Conservation (phyloP, 1,140 invertebrate genomes). For the Drosophila novamexicana region DNA sequence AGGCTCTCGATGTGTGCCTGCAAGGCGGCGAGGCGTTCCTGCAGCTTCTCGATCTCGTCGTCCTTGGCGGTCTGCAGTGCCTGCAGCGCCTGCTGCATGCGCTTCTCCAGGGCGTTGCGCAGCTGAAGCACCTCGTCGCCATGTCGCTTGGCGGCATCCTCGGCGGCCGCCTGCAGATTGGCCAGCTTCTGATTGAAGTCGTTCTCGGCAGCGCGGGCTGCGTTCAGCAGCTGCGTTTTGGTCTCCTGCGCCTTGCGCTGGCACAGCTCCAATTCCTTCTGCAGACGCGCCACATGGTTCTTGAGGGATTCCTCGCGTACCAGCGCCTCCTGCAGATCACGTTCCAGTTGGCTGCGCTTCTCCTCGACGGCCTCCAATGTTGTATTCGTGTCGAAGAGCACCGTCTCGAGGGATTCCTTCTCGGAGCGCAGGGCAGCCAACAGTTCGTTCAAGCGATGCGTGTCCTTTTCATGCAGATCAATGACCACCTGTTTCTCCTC, state of each 20-base stretch:
- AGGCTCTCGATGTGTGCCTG: conserved; percentile 91
- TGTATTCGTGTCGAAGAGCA: conserved; percentile 92
- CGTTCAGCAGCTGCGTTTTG: conserved; percentile 89
- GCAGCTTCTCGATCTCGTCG: conserved; percentile 89
- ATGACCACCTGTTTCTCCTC: conserved; percentile 92
- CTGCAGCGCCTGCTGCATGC: conserved; percentile 89
- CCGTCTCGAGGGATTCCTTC: conserved; percentile 92
- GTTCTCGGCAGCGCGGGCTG: conserved; percentile 89
- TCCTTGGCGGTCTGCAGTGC: conserved; percentile 90
- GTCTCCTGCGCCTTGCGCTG: conserved; percentile 91
- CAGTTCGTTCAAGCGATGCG: conserved; percentile 89
- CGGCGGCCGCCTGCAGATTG: conserved; percentile 89
- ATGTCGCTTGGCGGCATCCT: conserved; percentile 90
- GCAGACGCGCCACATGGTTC: conserved; percentile 88
- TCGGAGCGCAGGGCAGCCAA: conserved; percentile 90
- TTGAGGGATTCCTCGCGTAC: conserved; percentile 91
- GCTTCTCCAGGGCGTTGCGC: conserved; percentile 89
- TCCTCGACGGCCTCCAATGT: conserved; percentile 90
- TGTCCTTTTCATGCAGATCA: conserved; percentile 91
- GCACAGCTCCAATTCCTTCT: conserved; percentile 90
- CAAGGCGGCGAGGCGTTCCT: conserved; percentile 90
- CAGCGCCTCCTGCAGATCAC: conserved; percentile 90
- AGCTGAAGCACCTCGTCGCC: conserved; percentile 92
- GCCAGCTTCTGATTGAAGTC: conserved; percentile 91
- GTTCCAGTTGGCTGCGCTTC: conserved; percentile 89